Conservation (phyloP, 2,113 vertebrate species). For the Aplodontia rufa region DNA sequence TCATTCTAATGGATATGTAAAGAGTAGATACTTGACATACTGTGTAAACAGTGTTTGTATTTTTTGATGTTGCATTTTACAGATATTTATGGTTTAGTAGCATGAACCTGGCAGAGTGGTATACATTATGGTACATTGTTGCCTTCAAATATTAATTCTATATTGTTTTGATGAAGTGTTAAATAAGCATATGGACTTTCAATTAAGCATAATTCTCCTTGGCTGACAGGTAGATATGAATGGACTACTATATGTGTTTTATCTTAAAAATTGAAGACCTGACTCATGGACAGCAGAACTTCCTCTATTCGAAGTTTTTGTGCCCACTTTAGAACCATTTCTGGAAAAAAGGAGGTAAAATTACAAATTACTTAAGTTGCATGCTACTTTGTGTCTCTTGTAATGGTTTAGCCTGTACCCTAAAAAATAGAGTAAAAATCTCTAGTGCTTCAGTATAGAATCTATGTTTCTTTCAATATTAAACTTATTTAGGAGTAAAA, state of each 20-base stretch:
- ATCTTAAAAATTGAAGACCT: not conserved
- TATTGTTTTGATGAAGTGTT: too few species aligned
- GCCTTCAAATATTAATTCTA: too few species aligned
- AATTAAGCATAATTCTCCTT: too few species aligned
- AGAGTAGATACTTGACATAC: too few species aligned
- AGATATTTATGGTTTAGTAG: too few species aligned
- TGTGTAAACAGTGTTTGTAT: too few species aligned
- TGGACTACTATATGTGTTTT: not conserved
- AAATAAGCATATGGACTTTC: too few species aligned
- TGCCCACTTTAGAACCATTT: not conserved
- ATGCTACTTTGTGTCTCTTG: not conserved
- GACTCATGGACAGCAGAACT: not conserved
- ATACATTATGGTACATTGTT: too few species aligned
- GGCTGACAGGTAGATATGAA: not conserved
- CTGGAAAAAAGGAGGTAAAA: not conserved
- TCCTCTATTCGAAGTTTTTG: not conserved
- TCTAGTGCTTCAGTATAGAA: not conserved
- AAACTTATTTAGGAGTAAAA: not conserved
- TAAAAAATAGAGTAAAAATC: not conserved
- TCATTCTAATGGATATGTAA: too few species aligned
- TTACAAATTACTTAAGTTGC: not conserved
- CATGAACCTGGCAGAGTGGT: too few species aligned
- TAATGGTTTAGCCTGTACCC: not conserved
- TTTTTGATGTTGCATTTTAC: too few species aligned
- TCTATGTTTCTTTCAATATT: not conserved